Percentiles rank a stretch among this genome's conserved stretches.
Evolutionary conservation across 1,140 invertebrate species (phyloP).

Genomic region (Vanessa atalanta): DNA sequence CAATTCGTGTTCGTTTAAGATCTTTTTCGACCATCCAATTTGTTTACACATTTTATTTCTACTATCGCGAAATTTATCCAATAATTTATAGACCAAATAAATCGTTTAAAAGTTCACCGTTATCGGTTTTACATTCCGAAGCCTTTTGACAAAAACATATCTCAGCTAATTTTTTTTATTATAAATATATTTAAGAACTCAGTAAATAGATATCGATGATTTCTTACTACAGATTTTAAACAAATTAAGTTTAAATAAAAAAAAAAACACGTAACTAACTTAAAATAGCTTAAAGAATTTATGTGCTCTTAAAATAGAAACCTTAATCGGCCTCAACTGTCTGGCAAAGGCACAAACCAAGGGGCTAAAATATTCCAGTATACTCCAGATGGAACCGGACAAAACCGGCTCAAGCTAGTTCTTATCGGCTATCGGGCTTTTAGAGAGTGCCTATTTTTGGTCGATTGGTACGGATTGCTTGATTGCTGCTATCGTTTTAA

Average conservation of each 20-base stretch:
- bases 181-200: too few relatives aligned
- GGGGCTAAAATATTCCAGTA: constrained; percentile 4
- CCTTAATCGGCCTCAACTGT: constrained; percentile 2
- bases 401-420: constrained; percentile 14
- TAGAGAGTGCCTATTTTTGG: constrained; percentile 27
- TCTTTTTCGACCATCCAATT: background rate
- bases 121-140: too few relatives aligned
- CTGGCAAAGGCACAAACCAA: constrained; percentile 5
- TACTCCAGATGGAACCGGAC: constrained; percentile 14
- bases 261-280: background rate
- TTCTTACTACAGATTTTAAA: too few relatives aligned
- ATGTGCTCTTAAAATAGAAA: background rate
- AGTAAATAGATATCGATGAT: too few relatives aligned
- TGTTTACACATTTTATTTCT: background rate
- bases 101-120: too few relatives aligned
- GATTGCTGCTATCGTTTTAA: constrained; percentile 19
- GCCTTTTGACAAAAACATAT: too few relatives aligned
- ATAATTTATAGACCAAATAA: too few relatives aligned
- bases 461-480: constrained; percentile 17
- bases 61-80: background rate
- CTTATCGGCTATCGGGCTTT: constrained; percentile 24
- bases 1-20: background rate
- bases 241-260: too few relatives aligned
- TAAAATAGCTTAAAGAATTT: background rate
- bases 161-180: too few relatives aligned